Percentiles rank a stretch among this genome's conserved stretches.
Evolutionary conservation across 35 echinoderm and acorn worm genomes (phyloP).

Genomic region (Heliocidaris tuberculata): DNA sequence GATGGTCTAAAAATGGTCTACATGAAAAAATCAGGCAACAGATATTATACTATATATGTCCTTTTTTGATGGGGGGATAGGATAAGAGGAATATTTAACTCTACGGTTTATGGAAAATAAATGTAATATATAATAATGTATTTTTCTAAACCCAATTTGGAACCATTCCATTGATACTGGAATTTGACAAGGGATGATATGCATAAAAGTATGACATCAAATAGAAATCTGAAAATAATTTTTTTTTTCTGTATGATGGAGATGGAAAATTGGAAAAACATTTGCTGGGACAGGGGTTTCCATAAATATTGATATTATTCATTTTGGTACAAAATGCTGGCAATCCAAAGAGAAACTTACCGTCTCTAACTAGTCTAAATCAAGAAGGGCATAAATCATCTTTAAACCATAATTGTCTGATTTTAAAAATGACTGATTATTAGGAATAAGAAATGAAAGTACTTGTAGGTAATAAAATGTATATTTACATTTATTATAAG

Average conservation of each 20-base stretch:
- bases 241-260: neutral
- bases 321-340: no score
- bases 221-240: neutral
- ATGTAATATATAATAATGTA: no score
- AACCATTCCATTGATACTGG: neutral
- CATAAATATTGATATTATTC: neutral
- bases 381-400: neutral
- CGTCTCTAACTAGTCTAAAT: neutral
- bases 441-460: conserved; percentile 36
- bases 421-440: neutral
- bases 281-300: neutral
- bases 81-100: neutral
- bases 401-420: neutral
- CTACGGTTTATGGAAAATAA: neutral
- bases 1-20: no score
- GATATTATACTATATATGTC: no score
- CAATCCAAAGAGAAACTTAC: no score
- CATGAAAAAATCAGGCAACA: no score
- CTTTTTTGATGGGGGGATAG: no score
- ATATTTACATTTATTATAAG: conserved; percentile 27
- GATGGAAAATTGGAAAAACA: neutral
- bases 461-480: conserved; percentile 45
- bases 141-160: neutral
- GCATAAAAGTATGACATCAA: neutral
- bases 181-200: neutral